These are phyloP conservation scores for Hassar affinis DNA, from an alignment of 2,113 vertebrate species.

Conservation along the genomic window DNA sequence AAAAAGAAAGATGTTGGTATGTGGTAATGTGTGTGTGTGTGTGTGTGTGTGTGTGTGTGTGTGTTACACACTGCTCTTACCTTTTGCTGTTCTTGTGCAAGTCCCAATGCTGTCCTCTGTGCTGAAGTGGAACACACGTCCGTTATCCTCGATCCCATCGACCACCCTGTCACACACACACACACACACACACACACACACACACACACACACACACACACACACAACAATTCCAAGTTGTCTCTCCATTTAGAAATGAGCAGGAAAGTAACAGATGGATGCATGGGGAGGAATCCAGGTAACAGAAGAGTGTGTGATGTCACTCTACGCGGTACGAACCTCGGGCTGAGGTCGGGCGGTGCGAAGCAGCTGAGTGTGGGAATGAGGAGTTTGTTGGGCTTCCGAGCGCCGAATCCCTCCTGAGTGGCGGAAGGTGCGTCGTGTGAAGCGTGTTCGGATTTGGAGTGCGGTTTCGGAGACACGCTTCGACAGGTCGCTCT, in stretches of 20 bases:
- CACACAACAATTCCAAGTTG: neutral
- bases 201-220: constrained; percentile 8
- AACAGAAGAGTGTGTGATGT: neutral
- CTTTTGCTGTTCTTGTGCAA: constrained; percentile 52
- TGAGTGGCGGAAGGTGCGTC: constrained; percentile 8
- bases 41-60: constrained; percentile 8
- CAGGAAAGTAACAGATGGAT: neutral
- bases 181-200: neutral
- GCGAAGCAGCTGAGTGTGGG: constrained; percentile 76
- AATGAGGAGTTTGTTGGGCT: constrained; percentile 83
- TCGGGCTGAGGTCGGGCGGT: constrained; percentile 86
- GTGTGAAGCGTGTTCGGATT: constrained; percentile 57
- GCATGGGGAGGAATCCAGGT: neutral
- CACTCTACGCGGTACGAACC: constrained; percentile 65
- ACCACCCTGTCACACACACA: constrained; percentile 78
- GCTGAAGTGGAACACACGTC: constrained; percentile 80
- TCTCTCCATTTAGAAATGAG: neutral
- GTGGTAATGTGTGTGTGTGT: neutral
- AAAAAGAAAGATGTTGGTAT: neutral
- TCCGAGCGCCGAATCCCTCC: constrained; percentile 56
- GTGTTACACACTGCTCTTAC: constrained; percentile 6
- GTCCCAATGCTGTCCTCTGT: constrained; percentile 59
- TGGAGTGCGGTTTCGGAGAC: constrained; percentile 65
- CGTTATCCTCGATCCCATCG: constrained; percentile 89
- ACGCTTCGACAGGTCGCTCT: constrained; percentile 69